phyloP scores from a whole-genome alignment of 2,888 invertebrate species.

The Petrophora chlorosata region DNA sequence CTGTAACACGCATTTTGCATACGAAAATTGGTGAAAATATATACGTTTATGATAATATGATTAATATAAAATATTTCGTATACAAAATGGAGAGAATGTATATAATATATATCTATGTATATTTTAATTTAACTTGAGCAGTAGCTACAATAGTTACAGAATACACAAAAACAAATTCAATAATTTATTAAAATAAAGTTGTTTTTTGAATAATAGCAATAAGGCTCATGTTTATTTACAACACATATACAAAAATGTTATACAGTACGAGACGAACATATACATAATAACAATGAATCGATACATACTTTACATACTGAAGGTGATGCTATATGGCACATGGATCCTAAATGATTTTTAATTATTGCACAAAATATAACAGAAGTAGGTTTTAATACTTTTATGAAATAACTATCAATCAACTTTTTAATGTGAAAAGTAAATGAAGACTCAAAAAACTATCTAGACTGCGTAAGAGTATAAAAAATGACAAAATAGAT shows the following conservation, averaged over 20 bases:
- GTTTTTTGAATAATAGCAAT: conserved; percentile 11
- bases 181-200: conserved; percentile 18
- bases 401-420: no score
- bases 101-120: background rate
- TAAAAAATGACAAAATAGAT: background rate
- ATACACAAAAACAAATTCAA: conserved; percentile 17
- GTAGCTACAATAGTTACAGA: conserved; percentile 11
- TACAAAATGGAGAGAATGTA: conserved; percentile 13
- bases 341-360: background rate
- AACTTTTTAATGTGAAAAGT: no score
- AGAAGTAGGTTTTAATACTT: no score
- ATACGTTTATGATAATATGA: conserved; percentile 5
- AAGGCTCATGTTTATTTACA: conserved; percentile 18
- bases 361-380: no score
- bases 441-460: no score
- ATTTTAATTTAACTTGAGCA: conserved; percentile 6
- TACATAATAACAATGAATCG: conserved; percentile 6
- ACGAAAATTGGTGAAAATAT: conserved; percentile 16
- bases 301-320: conserved; percentile 15
- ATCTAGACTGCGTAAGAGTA: no score
- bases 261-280: background rate
- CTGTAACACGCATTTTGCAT: conserved; percentile 24
- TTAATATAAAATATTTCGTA: conserved; percentile 10
- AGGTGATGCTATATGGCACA: conserved; percentile 6
- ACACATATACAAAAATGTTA: conserved; percentile 16